Evolutionary conservation across 2,888 invertebrate species (phyloP), one percentile per base, ranked within the genome.

Genomic region (Malachius bipustulatus): DNA sequence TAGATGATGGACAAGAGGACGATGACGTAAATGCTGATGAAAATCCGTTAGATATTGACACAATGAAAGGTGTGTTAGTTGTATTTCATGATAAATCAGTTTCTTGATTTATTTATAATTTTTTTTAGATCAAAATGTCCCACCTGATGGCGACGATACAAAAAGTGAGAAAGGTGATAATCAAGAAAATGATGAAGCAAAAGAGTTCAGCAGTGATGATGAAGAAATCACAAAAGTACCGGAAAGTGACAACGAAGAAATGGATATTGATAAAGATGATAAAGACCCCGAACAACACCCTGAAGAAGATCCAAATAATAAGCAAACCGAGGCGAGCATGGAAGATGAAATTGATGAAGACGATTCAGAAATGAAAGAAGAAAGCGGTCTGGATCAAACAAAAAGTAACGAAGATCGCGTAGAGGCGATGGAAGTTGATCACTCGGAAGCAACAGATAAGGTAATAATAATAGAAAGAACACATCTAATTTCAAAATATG

Each of bases 1-100:
- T 88, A 11, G 88, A 90, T 51, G 82, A 76, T 15, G 77, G 65
- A 45, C 76, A 67, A 54, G 74, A 64, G 4, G 74, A 74, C 14
- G 74, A 76, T 11, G 59, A 66, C 15, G 71, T 75, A 42, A 73
- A 75, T 15, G 71, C 73, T 30, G 70, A 70, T 49, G 77, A 78
- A 15, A 83, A 88, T 71, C 87, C 87, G 0, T 87, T 88, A 52
- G 88, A 89, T 56, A 77, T 87, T 40, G 87, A 88, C 49, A 67
- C 72, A 9, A 82, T 82, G 75, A 84, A 83, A 57, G 78, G 71
- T 38, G 57, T 19, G 24, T n/a, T n/a, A n/a, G n/a, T n/a, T n/a
- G n/a, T n/a, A n/a, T n/a, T n/a, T n/a, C n/a, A n/a, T n/a, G n/a
- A n/a, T n/a, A n/a, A n/a, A n/a, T n/a, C n/a, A n/a, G n/a, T n/a